Percentiles rank a stretch among this genome's conserved stretches.
Evolutionary conservation across 2,113 vertebrate genomes (phyloP).

Genomic region (Coregonus clupeaformis): DNA sequence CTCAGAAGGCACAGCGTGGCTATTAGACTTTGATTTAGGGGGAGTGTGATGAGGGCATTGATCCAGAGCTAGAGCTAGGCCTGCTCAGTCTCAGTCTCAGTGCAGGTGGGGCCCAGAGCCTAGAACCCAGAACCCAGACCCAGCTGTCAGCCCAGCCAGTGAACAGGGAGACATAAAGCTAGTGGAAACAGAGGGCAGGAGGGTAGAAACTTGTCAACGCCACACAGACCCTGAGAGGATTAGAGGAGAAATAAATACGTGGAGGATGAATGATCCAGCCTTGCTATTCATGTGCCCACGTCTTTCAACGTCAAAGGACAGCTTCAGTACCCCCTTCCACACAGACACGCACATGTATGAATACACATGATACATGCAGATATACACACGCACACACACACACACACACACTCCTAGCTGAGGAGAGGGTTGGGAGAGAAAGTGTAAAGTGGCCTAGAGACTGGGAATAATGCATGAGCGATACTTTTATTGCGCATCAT

Average conservation of each 20-base stretch:
- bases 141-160: conserved; percentile 35
- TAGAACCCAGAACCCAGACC: neutral
- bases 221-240: conserved; percentile 54
- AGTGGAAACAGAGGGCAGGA: conserved; percentile 36
- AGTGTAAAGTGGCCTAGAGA: neutral
- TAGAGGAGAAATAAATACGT: conserved; percentile 47
- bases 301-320: neutral
- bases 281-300: neutral
- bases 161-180: conserved; percentile 49
- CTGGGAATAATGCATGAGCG: neutral
- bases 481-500: conserved; percentile 10
- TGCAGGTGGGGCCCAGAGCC: conserved; percentile 31
- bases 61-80: conserved; percentile 24
- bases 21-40: conserved; percentile 13
- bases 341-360: neutral
- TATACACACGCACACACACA: no score
- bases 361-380: neutral
- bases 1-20: conserved; percentile 11
- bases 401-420: neutral
- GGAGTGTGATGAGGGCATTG: conserved; percentile 19
- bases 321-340: neutral
- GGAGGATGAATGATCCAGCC: conserved; percentile 44
- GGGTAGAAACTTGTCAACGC: conserved; percentile 48
- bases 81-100: neutral
- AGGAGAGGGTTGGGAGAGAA: neutral